Percentiles rank a stretch among this genome's conserved stretches.
Conservation (phyloP, 2,797 vertebrate genomes). For the Notolepis coatsorum region DNA sequence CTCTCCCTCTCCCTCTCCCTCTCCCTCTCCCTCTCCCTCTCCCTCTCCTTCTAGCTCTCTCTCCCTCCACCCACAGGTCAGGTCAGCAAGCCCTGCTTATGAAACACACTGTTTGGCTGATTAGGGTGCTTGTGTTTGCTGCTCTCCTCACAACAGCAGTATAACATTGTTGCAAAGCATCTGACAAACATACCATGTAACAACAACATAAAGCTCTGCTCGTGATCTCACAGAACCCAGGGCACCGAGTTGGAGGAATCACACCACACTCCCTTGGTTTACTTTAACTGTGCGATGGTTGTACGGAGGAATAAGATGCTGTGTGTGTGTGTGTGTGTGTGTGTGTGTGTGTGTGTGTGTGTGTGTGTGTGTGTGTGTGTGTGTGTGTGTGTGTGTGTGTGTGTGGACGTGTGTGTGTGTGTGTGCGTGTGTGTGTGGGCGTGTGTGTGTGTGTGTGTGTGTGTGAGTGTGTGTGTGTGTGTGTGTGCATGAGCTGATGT, state of each 20-base stretch:
- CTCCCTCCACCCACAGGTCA: constrained; percentile 41
- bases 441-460: too few species aligned
- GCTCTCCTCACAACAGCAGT: constrained; percentile 9
- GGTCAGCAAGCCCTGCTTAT: constrained; percentile 31
- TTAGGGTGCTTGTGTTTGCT: constrained; percentile 25
- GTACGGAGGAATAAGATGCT: too few species aligned
- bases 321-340: too few species aligned
- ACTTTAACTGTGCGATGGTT: not conserved
- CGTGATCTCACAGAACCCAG: not conserved
- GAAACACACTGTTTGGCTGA: constrained; percentile 43
- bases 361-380: too few species aligned
- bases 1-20: constrained; percentile 24
- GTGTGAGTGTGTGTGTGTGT: too few species aligned
- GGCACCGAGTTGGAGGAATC: not conserved
- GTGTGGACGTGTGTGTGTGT: too few species aligned
- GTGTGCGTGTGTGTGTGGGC: too few species aligned
- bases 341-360: too few species aligned
- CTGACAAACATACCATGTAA: not conserved
- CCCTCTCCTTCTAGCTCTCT: constrained; percentile 25
- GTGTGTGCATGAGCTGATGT: too few species aligned
- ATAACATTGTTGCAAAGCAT: not conserved
- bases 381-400: too few species aligned
- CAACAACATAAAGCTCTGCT: not conserved
- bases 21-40: constrained; percentile 28
- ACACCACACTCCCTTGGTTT: not conserved